Conservation (phyloP, 2,113 vertebrate species). For the Pelobates fuscus region DNA sequence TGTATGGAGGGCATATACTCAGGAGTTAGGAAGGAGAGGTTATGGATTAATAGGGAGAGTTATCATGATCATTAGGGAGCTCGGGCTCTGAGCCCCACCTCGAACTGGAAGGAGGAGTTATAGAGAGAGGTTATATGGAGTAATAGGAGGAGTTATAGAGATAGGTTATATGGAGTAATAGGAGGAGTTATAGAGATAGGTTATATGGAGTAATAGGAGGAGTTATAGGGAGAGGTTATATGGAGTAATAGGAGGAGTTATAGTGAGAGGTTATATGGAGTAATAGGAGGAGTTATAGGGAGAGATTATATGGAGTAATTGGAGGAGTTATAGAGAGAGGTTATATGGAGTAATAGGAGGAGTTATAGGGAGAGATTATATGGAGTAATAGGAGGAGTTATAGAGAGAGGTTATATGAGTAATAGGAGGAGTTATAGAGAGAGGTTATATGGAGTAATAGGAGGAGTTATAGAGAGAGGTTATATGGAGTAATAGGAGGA, state of each 20-base stretch:
- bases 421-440: not conserved
- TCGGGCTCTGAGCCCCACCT: too few species aligned
- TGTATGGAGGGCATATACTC: not conserved
- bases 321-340: not conserved
- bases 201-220: not conserved
- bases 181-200: too few species aligned
- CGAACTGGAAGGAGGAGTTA: not conserved
- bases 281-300: too few species aligned
- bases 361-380: not conserved
- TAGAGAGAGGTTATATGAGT: too few species aligned
- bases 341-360: not conserved
- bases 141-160: not conserved
- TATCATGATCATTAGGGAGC: not conserved
- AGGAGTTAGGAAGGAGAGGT: not conserved
- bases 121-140: too few species aligned
- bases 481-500: not conserved
- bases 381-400: not conserved
- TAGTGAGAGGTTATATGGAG: not conserved
- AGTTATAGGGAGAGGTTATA: too few species aligned
- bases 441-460: not conserved
- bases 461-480: not conserved
- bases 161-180: constrained; percentile 2
- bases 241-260: not conserved
- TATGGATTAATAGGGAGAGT: not conserved
- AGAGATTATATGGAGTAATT: not conserved